Conservation (phyloP, 2,113 vertebrate genomes). For the Macquaria australasica region DNA sequence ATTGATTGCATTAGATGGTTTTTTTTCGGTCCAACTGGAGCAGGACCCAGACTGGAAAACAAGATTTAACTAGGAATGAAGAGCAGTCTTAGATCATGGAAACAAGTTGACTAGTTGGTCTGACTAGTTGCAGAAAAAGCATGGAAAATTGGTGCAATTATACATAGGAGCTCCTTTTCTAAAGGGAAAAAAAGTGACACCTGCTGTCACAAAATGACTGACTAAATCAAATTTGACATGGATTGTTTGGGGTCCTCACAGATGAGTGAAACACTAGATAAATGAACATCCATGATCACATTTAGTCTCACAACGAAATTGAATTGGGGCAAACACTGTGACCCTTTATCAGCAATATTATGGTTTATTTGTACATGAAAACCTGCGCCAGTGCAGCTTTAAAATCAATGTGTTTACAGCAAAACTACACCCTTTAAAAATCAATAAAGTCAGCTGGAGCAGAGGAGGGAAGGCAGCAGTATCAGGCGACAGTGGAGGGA, state of each 20-base stretch:
- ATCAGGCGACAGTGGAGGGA: conserved; percentile 27
- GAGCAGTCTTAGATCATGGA: conserved; percentile 26
- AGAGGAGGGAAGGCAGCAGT: conserved; percentile 13
- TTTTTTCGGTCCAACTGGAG: conserved; percentile 24
- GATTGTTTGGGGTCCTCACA: background rate
- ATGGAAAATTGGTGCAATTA: conserved; percentile 1
- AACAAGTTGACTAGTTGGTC: background rate
- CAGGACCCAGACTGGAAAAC: conserved; percentile 38
- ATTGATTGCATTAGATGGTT: conserved; percentile 20
- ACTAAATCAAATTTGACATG: background rate
- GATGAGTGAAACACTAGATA: background rate
- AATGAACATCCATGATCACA: background rate
- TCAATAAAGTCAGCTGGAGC: conserved; percentile 37
- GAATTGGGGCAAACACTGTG: background rate
- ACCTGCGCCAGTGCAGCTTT: background rate
- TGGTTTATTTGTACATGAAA: conserved; percentile 7
- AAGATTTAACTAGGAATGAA: background rate
- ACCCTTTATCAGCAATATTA: background rate
- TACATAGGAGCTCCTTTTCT: background rate
- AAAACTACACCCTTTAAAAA: conserved; percentile 33
- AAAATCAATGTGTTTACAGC: conserved; percentile 20
- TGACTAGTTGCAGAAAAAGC: conserved; percentile 1
- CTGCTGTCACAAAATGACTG: background rate
- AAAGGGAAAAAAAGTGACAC: background rate
- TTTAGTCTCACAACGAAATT: too few species aligned